Conservation (phyloP, 1,140 invertebrate species). For the Bathynomus jamesi region DNA sequence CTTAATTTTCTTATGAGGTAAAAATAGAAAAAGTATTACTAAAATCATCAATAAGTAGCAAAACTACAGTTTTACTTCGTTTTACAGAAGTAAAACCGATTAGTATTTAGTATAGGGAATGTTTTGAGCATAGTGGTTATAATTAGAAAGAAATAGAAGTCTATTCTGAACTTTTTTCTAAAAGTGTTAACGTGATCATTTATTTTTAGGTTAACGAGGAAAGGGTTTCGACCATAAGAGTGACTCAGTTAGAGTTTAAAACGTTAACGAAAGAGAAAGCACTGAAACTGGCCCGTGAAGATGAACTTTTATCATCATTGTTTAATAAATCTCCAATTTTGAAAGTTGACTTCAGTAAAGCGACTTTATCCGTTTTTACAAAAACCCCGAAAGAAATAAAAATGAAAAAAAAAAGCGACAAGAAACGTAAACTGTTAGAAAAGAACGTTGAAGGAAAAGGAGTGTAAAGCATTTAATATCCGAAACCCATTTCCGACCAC, state of each 20-base stretch:
- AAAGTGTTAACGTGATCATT: not conserved
- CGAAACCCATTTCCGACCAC: no score
- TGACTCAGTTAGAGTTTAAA: not conserved
- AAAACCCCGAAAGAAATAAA: no score
- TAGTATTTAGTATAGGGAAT: no score
- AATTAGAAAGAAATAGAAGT: not conserved
- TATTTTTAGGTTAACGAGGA: not conserved
- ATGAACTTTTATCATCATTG: not conserved
- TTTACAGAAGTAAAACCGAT: not conserved
- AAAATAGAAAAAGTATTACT: no score
- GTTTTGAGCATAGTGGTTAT: no score
- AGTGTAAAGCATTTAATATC: no score
- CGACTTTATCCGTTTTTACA: no score
- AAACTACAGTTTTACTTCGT: not conserved
- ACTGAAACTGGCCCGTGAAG: not conserved
- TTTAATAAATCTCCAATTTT: not conserved
- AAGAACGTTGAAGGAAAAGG: no score
- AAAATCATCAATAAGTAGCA: no score
- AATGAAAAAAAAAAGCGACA: no score
- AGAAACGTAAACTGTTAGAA: no score
- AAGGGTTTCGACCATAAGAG: not conserved
- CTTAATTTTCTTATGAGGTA: no score
- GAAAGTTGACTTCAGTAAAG: not conserved
- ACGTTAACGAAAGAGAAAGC: not conserved
- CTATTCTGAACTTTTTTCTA: not conserved